Evolutionary conservation across 2,888 invertebrate genomes (phyloP), one percentile per base, ranked within the genome.

Genomic region (Diaperis boleti): DNA sequence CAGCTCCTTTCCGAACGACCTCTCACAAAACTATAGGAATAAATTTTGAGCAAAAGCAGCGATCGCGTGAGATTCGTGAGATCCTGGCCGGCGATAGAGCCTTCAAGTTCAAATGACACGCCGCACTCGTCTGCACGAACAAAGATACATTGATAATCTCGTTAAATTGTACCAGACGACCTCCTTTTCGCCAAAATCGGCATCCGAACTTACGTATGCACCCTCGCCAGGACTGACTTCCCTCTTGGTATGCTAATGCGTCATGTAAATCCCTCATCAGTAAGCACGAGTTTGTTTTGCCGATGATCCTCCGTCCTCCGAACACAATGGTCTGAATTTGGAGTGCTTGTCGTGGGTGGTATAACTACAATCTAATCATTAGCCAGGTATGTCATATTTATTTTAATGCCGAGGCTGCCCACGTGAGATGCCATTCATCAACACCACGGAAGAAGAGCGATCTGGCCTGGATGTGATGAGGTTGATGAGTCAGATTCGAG

Each of bases 311-410:
- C 18, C 35, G 5, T 17, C 13, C 13, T 56, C 14, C 1, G 13
- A 44, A 55, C 45, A 56, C 20, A 44, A 35, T 45, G 11, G 37
- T 45, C 14, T 35, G 56, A 56, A 56, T 56, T 44, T 42, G 41
- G 45, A 45, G 31, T 52, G 13, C 5, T 6, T 14, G 26, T 31
- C 45, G 56, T 56, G 45, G 56, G 56, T 45, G 56, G 44, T 11
- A 44, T 44, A 56, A 42, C 20, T 44, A 56, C 45, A 56, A 56
- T 56, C 56, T 44, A 56, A 56, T 56, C 56, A 56, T 56, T 56
- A 56, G 56, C 56, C 22, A 56, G 45, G 45, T 45, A 56, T 56
- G 56, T 45, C 56, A 33, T 56, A 44, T 56, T 56, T 52, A 52
- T 37, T 37, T 18, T 39, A 22, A 52, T 15, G 11, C 37, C 11